phyloP scores from a whole-genome alignment of 2,113 vertebrate species.

The Meriones unguiculatus region DNA sequence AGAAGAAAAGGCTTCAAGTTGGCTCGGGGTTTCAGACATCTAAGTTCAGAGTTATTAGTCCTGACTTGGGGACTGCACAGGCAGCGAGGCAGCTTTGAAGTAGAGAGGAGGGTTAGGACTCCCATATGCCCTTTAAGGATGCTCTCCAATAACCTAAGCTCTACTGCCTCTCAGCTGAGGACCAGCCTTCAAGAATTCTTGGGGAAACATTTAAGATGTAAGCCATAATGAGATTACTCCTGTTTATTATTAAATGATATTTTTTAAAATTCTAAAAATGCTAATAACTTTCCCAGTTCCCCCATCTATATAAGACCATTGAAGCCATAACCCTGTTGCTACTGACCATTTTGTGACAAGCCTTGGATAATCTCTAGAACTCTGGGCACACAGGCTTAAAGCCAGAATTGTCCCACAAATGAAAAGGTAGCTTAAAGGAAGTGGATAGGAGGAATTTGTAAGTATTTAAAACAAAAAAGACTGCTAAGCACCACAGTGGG shows the following conservation, averaged over 20 bases:
- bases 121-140: neutral
- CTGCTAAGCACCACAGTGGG: neutral
- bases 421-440: neutral
- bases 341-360: neutral
- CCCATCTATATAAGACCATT: neutral
- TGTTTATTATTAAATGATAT: slow-evolving; percentile 74
- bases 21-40: neutral
- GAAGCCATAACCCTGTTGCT: neutral
- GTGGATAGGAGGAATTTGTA: neutral
- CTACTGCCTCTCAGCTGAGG: neutral
- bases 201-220: neutral
- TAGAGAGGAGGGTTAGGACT: neutral
- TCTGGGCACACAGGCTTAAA: neutral
- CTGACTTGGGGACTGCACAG: neutral
- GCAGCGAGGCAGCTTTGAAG: neutral
- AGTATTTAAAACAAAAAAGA: neutral
- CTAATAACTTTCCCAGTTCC: neutral
- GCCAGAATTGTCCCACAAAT: neutral
- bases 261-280: slow-evolving; percentile 40
- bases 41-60: neutral
- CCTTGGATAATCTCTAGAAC: too few species aligned
- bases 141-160: neutral
- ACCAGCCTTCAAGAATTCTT: neutral
- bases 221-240: neutral
- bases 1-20: neutral